Conservation (phyloP, 2,797 vertebrate genomes). For the Sebastes matsubarae region DNA sequence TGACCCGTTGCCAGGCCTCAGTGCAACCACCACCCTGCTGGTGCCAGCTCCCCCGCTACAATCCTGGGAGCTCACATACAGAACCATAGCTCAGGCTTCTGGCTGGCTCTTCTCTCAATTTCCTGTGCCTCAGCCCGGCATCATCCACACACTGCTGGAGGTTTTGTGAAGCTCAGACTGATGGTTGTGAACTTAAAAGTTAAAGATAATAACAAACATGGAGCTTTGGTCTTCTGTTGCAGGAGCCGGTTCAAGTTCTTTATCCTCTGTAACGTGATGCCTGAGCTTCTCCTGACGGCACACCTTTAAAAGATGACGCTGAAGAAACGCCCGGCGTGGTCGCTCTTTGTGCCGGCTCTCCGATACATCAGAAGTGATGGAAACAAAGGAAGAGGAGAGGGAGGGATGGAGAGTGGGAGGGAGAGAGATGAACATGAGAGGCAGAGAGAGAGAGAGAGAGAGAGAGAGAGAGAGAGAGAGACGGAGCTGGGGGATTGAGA, state of each 20-base stretch:
- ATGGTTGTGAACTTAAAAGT: background rate
- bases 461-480: constrained; percentile 16
- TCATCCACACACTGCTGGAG: constrained; percentile 7
- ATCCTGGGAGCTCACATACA: constrained; percentile 64
- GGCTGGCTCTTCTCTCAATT: constrained; percentile 25
- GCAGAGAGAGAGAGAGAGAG: constrained; percentile 14
- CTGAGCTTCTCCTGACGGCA: background rate
- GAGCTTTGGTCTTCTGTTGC: background rate
- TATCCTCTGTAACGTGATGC: constrained; percentile 33
- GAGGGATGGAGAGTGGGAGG: constrained; percentile 23
- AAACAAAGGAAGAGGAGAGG: constrained; percentile 49
- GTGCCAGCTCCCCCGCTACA: background rate
- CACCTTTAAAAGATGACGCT: constrained; percentile 33
- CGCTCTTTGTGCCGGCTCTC: constrained; percentile 38
- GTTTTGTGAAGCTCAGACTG: background rate
- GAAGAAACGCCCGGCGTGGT: constrained; percentile 37
- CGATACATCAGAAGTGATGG: constrained; percentile 45
- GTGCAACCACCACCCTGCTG: constrained; percentile 25
- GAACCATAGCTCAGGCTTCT: constrained; percentile 59
- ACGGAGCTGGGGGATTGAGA: background rate
- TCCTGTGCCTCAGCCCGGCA: constrained; percentile 25
- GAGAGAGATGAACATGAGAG: constrained; percentile 28
- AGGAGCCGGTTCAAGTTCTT: background rate
- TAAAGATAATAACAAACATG: background rate
- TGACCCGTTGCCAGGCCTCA: constrained; percentile 56